Evolutionary conservation across 2,797 vertebrate species (phyloP), one percentile per base, ranked within the genome.

Genomic region (Argya squamiceps): DNA sequence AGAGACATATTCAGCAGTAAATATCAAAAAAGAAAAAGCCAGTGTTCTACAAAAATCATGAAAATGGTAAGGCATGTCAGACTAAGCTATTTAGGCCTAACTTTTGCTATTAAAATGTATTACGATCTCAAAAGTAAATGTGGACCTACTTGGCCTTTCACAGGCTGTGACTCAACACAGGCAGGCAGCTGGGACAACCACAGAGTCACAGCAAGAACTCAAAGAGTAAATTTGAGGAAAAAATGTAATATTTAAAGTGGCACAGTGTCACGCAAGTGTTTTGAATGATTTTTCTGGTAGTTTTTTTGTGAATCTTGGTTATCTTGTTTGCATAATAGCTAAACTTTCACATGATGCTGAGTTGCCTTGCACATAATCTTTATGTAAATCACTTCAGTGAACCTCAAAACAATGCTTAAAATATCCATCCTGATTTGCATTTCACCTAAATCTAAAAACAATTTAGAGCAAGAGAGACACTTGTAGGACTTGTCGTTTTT

Each of bases 361-460:
- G 27, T 74, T 88, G 41, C 3, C 24, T 67, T 78, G 19, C 37
- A 56, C 2, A 6, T 55, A 44, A 50, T 43, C n/a, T 41, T 81
- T 36, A 65, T 4, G 4, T 62, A 58, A 85, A 91, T 65, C 43
- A 47, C 43, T 74, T 88, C 27, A 69, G 23, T 75, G 58, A 53
- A 36, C 63, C 63, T 75, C 21, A 36, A 63, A 89, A 67, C 68
- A 79, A 41, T 58, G 36, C 39, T 71, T 82, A 37, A 91, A 79
- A 49, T 83, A 79, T 19, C 53, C 30, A 46, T 37, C 26, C 39
- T 79, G 52, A 27, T 89, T 76, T 79, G 36, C 44, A 67, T 89
- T 86, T 92, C 27, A 32, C 32, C 20, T 59, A 46, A 80, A 68
- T 50, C n/a, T 73, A 32, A 63, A 89, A 89, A n/a, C 21, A 69